Base-by-base conservation (phyloP, 1,140 invertebrate species). In the Bombus picipes region DNA sequence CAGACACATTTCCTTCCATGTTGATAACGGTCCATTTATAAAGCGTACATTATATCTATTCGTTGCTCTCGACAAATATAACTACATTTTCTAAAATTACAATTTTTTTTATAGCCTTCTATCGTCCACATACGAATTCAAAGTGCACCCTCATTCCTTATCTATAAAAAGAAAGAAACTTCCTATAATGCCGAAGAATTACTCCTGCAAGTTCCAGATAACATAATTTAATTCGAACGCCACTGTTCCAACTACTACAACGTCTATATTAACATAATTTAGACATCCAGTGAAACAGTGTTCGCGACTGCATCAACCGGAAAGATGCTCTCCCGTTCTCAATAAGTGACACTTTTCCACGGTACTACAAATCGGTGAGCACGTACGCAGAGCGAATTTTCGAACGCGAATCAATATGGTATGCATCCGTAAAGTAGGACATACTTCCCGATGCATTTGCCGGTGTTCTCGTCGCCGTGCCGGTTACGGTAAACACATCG, bases 351-450 rank as follows among this genome's bases (percentile, higher is more conserved):
- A 53, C 32, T 70, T 53, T 53, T 53, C 34, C 2, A 34, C 13
- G 59, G 41, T 22, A 8, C 6, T 70, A 80, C 43, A 80, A 80
- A 80, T 70, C 78, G 73, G 47, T 12, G 65, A 41, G 68, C 68
- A 71, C 59, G 32, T 71, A 73, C 68, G 77, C 68, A 71, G 68
- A 62, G 25, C 68, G 77, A 85, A 85, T 85, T 85, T 85, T 85
- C 76, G 77, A 85, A 85, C 57, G 77, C 83, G 83, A 85, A 85
- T 85, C 83, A 85, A 85, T 85, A 85, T 85, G 83, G 77, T 34
- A 72, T 59, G 77, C 77, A 59, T 85, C 68, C 41, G n/a, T 71
- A 47, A 85, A 85, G 77, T 85, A 72, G 83, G 77, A 65, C 83
- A 72, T 85, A 65, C 83, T 37, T 77, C 65, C 34, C 82, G 81